Conservation (phyloP, 2,888 invertebrate species). For the Pteria penguin region DNA sequence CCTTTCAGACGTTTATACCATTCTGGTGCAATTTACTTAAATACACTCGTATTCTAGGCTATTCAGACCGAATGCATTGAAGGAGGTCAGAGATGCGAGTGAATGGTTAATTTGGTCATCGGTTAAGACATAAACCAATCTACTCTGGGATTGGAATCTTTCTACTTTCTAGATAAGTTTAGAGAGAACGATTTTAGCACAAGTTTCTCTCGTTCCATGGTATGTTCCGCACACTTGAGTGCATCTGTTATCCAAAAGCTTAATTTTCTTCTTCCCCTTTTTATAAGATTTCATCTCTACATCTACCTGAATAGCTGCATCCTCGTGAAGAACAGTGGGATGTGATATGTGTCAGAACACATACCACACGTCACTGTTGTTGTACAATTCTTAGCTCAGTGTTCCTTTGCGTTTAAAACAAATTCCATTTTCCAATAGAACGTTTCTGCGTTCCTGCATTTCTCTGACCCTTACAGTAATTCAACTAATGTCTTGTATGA, state of each 20-base stretch:
- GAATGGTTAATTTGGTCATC: no score
- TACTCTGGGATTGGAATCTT: neutral
- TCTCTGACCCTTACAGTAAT: neutral
- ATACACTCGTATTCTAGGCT: neutral
- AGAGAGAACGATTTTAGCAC: constrained; percentile 8
- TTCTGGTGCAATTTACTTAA: constrained; percentile 5
- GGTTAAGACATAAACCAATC: no score
- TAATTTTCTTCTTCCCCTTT: no score
- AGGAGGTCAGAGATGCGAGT: neutral
- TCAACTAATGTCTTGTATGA: neutral
- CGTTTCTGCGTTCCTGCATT: neutral
- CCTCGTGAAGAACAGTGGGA: no score
- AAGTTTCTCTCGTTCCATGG: constrained; percentile 19
- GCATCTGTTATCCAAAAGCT: neutral
- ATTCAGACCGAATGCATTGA: constrained; percentile 1
- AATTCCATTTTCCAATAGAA: neutral
- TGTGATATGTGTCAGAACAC: neutral
- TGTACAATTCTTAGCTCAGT: constrained; percentile 3
- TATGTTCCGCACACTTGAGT: constrained; percentile 14
- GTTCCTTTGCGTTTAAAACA: neutral
- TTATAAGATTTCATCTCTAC: no score
- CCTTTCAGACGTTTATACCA: neutral
- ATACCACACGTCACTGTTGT: neutral
- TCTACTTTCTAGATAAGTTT: neutral
- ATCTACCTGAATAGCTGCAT: no score